A percentile compares a stretch with the other conserved stretches of the same genome.
Evolutionary conservation across 2,888 invertebrate species (phyloP).

Genomic region (Hypolimnas misippus): DNA sequence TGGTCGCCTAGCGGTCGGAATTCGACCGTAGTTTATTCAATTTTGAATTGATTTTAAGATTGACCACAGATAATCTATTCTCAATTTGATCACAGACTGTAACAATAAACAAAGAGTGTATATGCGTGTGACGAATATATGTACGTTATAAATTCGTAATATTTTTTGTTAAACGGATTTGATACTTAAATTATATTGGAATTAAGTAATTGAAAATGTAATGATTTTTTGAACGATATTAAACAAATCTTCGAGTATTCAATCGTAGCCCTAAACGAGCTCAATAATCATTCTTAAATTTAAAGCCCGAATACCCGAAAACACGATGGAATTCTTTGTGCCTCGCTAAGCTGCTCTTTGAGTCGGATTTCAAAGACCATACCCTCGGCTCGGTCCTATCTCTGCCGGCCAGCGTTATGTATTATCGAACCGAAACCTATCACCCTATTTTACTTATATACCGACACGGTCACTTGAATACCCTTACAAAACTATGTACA

Average conservation of each 20-base stretch:
- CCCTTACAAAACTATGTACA: not conserved
- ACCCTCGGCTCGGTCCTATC: conserved; percentile 69
- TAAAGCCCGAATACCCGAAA: conserved; percentile 49
- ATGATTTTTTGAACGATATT: too few relatives aligned
- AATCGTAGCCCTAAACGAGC: not conserved
- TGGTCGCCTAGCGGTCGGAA: too few relatives aligned
- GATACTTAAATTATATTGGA: too few relatives aligned
- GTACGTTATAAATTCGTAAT: too few relatives aligned
- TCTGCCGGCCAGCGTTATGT: conserved; percentile 62
- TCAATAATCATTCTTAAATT: conserved; percentile 45
- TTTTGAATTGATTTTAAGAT: too few relatives aligned
- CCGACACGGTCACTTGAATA: not conserved
- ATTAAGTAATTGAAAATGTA: too few relatives aligned
- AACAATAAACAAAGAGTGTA: too few relatives aligned
- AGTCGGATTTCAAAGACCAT: conserved; percentile 58
- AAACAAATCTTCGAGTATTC: not conserved
- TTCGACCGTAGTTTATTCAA: too few relatives aligned
- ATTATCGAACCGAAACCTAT: conserved; percentile 64
- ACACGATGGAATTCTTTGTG: conserved; percentile 53
- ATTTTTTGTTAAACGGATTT: too few relatives aligned
- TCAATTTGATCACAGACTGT: too few relatives aligned
- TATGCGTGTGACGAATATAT: too few relatives aligned
- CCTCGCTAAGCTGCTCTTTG: conserved; percentile 59
- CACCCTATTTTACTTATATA: conserved; percentile 37
- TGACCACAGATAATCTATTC: too few relatives aligned